Conservation (phyloP, 2,888 invertebrate genomes). For the Leptopterna dolabrata region DNA sequence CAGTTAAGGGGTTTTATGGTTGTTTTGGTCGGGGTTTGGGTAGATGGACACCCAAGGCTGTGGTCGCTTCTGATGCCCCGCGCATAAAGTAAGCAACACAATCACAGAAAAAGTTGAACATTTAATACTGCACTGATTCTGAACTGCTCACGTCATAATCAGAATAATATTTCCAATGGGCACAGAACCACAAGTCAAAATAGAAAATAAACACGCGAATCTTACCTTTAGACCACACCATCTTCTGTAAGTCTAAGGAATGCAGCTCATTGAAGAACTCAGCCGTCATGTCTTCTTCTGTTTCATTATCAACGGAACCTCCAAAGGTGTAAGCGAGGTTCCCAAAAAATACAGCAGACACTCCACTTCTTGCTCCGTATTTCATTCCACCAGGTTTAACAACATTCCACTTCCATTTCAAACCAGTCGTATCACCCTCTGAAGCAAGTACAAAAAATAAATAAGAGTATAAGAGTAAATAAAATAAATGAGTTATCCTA, state of each 20-base stretch:
- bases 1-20: too few species aligned
- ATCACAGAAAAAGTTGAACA: too few species aligned
- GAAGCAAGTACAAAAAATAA: not conserved
- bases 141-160: too few species aligned
- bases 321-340: constrained; percentile 85
- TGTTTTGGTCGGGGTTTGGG: too few species aligned
- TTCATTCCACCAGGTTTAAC: constrained; percentile 76
- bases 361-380: constrained; percentile 76
- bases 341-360: constrained; percentile 75
- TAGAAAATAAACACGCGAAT: not conserved
- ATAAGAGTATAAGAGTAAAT: too few species aligned
- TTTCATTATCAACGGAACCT: constrained; percentile 86
- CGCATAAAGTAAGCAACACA: too few species aligned
- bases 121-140: too few species aligned
- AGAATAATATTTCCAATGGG: too few species aligned
- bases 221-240: constrained; percentile 78
- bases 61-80: too few species aligned
- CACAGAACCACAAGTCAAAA: too few species aligned
- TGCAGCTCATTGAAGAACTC: constrained; percentile 85
- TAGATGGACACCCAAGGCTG: too few species aligned
- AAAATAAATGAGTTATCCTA: too few species aligned
- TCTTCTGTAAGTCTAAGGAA: constrained; percentile 78
- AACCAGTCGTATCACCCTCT: constrained; percentile 73
- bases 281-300: constrained; percentile 83
- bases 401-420: constrained; percentile 78